Evolutionary conservation across 2,113 vertebrate genomes (phyloP).

Genomic region (Edolisoma coerulescens): DNA sequence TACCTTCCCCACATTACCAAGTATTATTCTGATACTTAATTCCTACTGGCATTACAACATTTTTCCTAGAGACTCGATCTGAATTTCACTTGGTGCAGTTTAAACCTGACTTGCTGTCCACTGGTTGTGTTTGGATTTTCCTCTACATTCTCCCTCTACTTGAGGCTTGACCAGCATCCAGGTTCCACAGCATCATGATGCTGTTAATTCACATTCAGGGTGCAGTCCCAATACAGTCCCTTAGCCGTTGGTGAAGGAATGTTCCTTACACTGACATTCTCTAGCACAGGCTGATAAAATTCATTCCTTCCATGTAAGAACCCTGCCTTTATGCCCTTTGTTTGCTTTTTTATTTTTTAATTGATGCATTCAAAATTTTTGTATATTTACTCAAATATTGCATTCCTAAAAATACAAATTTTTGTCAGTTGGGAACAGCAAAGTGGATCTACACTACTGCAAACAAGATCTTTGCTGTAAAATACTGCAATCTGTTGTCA

Average conservation of each 20-base stretch:
- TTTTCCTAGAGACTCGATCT: background rate
- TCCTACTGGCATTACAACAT: background rate
- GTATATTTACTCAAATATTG: background rate
- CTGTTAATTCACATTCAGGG: background rate
- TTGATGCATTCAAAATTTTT: background rate
- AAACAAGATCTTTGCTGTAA: background rate
- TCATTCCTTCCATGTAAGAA: background rate
- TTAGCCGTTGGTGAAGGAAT: background rate
- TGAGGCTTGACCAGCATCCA: background rate
- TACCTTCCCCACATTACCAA: background rate
- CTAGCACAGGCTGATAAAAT: background rate
- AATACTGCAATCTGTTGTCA: background rate
- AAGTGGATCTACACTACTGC: background rate
- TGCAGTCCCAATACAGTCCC: background rate
- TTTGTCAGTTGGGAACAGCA: background rate
- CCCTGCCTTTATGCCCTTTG: background rate
- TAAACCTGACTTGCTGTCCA: background rate
- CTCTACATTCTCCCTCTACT: background rate
- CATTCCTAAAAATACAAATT: background rate
- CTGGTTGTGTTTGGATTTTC: background rate
- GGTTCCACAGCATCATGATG: background rate
- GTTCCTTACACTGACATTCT: background rate
- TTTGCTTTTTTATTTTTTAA: background rate
- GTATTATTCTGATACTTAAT: background rate
- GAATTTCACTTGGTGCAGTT: background rate